phyloP scores from a whole-genome alignment of 2,888 invertebrate species.

The Tricholauxania praeusta region DNA sequence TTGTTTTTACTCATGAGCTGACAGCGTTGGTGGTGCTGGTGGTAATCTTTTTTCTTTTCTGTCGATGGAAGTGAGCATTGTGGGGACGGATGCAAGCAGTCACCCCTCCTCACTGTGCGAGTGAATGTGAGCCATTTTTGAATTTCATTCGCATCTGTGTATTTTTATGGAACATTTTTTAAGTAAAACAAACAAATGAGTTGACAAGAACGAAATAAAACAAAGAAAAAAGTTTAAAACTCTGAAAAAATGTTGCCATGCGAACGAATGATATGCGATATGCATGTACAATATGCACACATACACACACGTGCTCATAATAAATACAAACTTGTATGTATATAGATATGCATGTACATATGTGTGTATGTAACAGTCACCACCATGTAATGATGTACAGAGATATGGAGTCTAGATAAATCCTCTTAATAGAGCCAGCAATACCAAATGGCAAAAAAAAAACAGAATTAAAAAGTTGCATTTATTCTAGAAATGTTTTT shows the following conservation, averaged over 20 bases:
- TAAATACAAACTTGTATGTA: slow-evolving; percentile 4
- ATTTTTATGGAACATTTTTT: slow-evolving; percentile 38
- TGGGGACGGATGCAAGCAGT: not conserved
- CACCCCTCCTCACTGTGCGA: not conserved
- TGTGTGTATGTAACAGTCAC: not conserved
- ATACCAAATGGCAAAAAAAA: slow-evolving; percentile 11
- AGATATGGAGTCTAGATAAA: slow-evolving; percentile 43
- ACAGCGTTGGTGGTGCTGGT: slow-evolving; percentile 42
- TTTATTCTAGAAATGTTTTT: too few species aligned
- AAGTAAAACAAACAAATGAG: slow-evolving; percentile 41
- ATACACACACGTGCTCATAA: slow-evolving; percentile 6
- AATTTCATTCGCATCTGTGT: slow-evolving; percentile 39
- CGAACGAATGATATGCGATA: slow-evolving; percentile 38
- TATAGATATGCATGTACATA: slow-evolving; percentile 18
- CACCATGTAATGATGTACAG: slow-evolving; percentile 17
- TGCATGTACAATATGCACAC: slow-evolving; percentile 38
- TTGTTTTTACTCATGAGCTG: slow-evolving; percentile 27
- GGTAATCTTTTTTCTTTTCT: slow-evolving; percentile 34
- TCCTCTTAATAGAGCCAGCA: slow-evolving; percentile 45
- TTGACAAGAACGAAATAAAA: slow-evolving; percentile 40
- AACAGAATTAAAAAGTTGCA: not conserved
- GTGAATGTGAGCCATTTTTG: slow-evolving; percentile 35
- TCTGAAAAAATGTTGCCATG: slow-evolving; percentile 38
- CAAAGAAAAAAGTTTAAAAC: slow-evolving; percentile 34
- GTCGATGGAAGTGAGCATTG: too few species aligned